phyloP scores from a whole-genome alignment of 2,113 vertebrate species.

The Poecile atricapillus region DNA sequence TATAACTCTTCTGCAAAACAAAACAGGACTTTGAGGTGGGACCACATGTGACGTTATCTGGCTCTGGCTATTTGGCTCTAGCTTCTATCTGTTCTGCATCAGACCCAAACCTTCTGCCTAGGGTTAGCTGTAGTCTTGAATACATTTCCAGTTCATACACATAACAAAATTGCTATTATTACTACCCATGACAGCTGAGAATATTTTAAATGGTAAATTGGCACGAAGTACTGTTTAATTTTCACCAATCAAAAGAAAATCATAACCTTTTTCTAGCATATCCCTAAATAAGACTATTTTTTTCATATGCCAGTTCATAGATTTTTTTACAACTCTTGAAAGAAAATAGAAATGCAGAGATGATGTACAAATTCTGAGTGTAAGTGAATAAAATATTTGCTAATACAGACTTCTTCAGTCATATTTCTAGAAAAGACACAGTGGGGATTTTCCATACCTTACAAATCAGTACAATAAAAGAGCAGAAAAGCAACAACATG shows the following conservation, averaged over 20 bases:
- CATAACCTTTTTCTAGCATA: neutral
- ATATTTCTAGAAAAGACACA: neutral
- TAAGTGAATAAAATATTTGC: neutral
- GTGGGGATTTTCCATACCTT: neutral
- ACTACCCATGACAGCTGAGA: neutral
- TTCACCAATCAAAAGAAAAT: neutral
- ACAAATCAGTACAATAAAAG: neutral
- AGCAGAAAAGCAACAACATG: neutral
- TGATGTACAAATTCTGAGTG: neutral
- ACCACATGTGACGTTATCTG: neutral
- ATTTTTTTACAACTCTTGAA: neutral
- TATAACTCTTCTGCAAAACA: neutral
- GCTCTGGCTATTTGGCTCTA: neutral
- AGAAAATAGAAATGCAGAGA: neutral
- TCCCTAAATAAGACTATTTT: neutral
- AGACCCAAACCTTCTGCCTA: neutral
- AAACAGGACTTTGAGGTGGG: neutral
- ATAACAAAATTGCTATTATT: neutral
- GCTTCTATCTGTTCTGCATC: neutral
- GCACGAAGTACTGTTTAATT: neutral
- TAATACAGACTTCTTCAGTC: neutral
- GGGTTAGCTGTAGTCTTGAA: neutral
- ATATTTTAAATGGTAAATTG: neutral
- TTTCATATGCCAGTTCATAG: neutral
- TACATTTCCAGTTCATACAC: neutral